Evolutionary conservation across 2,797 vertebrate species (phyloP).

Genomic region (Notoglanidium macrostoma): DNA sequence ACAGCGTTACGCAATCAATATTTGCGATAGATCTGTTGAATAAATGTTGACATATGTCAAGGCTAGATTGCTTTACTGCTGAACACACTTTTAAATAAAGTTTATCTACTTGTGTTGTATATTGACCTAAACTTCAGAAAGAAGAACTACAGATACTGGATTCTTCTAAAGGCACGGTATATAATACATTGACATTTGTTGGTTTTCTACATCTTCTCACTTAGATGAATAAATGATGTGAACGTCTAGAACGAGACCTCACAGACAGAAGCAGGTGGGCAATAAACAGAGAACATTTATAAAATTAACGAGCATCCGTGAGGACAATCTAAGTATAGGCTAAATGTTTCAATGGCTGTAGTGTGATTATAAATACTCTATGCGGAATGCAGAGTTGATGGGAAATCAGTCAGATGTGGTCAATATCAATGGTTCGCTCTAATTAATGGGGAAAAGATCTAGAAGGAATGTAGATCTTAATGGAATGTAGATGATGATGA

Average conservation of each 20-base stretch:
- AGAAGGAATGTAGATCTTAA: too few relatives aligned
- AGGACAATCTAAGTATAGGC: not conserved
- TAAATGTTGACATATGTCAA: not conserved
- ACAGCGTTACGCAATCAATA: slow-evolving; percentile 16
- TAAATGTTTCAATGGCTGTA: not conserved
- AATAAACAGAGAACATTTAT: not conserved
- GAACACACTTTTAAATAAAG: not conserved
- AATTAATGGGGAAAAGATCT: not conserved
- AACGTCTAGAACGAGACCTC: not conserved
- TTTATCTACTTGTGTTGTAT: not conserved
- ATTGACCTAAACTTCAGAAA: not conserved
- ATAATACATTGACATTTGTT: not conserved
- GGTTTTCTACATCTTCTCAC: not conserved
- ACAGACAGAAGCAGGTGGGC: not conserved
- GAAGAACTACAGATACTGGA: not conserved
- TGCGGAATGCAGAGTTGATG: not conserved
- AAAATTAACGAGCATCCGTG: not conserved
- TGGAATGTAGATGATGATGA: not conserved
- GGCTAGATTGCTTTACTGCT: not conserved
- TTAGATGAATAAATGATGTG: not conserved
- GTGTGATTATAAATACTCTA: not conserved
- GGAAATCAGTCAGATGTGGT: not conserved
- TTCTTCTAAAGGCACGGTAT: not conserved
- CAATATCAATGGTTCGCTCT: not conserved
- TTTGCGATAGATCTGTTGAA: slow-evolving; percentile 17